A percentile compares a stretch with the other conserved stretches of the same genome.
These are phyloP conservation scores for Girardinus metallicus DNA, from an alignment of 2,797 vertebrate species.

Conservation along the genomic window DNA sequence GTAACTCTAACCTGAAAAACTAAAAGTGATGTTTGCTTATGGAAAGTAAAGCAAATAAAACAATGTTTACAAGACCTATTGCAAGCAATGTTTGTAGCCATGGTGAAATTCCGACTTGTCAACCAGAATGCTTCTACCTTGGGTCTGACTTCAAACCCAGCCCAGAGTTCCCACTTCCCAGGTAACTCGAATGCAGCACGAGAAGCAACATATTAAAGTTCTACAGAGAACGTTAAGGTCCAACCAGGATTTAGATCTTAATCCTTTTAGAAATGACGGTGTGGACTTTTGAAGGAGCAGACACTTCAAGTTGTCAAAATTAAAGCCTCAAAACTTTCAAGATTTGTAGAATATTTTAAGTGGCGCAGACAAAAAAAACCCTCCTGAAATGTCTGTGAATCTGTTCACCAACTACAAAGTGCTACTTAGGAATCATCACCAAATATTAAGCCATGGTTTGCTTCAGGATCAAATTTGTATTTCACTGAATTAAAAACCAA, in stretches of 20 bases:
- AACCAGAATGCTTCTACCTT: too few relatives aligned
- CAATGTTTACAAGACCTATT: too few relatives aligned
- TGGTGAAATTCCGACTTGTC: too few relatives aligned
- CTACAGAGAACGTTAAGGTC: neutral
- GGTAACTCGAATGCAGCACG: too few relatives aligned
- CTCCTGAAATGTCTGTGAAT: neutral
- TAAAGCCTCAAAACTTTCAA: neutral
- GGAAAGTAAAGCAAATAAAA: too few relatives aligned
- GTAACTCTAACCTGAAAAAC: too few relatives aligned
- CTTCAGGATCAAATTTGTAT: neutral
- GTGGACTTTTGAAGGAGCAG: neutral
- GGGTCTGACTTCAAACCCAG: too few relatives aligned
- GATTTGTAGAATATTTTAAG: neutral
- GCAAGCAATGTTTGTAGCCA: too few relatives aligned
- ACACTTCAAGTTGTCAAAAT: neutral
- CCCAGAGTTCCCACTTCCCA: too few relatives aligned
- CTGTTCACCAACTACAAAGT: neutral
- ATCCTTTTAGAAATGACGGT: neutral
- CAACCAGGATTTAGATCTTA: neutral
- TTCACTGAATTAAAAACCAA: neutral
- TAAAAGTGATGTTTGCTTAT: too few relatives aligned
- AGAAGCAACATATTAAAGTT: neutral
- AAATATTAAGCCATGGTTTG: neutral
- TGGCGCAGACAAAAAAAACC: neutral
- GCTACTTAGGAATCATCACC: neutral